Evolutionary conservation across 1,140 invertebrate genomes (phyloP).

Genomic region (Camponotus floridanus): DNA sequence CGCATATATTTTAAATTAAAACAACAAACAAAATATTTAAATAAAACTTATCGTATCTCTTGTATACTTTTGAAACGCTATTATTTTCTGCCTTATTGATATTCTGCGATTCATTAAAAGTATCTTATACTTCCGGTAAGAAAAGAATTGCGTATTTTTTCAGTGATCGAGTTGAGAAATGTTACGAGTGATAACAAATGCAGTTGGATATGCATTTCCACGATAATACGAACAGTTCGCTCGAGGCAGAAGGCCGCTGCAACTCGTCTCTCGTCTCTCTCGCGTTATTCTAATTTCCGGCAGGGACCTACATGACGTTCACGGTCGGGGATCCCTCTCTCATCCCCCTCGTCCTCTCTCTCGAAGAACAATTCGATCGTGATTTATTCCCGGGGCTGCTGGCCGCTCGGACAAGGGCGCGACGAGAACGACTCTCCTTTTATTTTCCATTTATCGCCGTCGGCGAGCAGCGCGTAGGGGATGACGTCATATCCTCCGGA

Average conservation of each 20-base stretch:
- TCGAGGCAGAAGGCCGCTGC: slow-evolving; percentile 28
- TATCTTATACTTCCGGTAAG: neutral
- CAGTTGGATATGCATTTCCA: slow-evolving; percentile 10
- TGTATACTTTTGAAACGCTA: neutral
- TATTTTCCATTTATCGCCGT: slow-evolving; percentile 61
- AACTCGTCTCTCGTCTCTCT: neutral
- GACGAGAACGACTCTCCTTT: slow-evolving; percentile 33
- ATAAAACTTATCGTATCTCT: neutral
- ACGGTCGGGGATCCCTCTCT: slow-evolving; percentile 36
- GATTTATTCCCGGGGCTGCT: slow-evolving; percentile 56
- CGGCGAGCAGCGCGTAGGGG: slow-evolving; percentile 24
- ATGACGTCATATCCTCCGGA: slow-evolving; percentile 53
- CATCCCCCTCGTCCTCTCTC: neutral
- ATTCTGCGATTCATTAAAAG: neutral
- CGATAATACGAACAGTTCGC: slow-evolving; percentile 6
- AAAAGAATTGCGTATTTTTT: neutral
- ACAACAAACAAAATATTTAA: neutral
- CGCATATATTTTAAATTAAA: neutral
- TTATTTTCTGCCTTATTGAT: neutral
- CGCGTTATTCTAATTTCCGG: slow-evolving; percentile 64
- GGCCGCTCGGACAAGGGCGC: slow-evolving; percentile 40
- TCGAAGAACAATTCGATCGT: slow-evolving; percentile 62
- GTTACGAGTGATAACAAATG: slow-evolving; percentile 23
- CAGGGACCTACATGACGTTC: slow-evolving; percentile 43
- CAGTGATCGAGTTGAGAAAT: neutral